These are phyloP conservation scores for Gopherus evgoodei DNA, from an alignment of 2,113 vertebrate species.

Conservation along the genomic window DNA sequence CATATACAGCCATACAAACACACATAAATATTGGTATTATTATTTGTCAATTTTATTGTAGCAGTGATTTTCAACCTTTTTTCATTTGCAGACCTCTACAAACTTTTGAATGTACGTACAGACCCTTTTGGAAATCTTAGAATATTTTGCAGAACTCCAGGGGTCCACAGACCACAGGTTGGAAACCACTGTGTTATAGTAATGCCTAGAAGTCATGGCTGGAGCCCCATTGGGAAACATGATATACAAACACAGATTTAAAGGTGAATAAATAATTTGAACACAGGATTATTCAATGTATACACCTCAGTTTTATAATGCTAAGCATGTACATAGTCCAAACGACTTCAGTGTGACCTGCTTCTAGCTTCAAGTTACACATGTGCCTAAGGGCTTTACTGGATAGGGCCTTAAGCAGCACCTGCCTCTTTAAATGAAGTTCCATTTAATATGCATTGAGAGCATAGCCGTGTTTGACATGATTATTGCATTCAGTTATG, in stretches of 20 bases:
- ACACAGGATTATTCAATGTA: background rate
- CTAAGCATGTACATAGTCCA: accelerated
- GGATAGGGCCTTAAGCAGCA: background rate
- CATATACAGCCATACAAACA: background rate
- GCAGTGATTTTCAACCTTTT: background rate
- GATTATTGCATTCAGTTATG: constrained; percentile 9
- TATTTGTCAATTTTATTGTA: background rate
- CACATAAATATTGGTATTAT: background rate
- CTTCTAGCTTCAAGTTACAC: accelerated
- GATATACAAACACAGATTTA: background rate
- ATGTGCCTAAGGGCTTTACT: accelerated
- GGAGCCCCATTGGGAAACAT: background rate
- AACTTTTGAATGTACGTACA: background rate
- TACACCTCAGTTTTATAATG: background rate
- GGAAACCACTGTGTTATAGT: background rate
- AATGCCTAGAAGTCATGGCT: background rate
- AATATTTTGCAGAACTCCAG: background rate
- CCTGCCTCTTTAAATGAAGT: background rate
- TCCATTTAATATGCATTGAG: background rate
- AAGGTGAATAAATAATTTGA: background rate
- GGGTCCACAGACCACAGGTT: background rate
- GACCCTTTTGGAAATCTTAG: background rate
- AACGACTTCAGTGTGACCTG: accelerated
- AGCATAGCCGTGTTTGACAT: constrained; percentile 9
- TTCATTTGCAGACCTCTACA: background rate